phyloP scores from a whole-genome alignment of 1,140 invertebrate genomes.

The Parasteatoda tepidariorum region DNA sequence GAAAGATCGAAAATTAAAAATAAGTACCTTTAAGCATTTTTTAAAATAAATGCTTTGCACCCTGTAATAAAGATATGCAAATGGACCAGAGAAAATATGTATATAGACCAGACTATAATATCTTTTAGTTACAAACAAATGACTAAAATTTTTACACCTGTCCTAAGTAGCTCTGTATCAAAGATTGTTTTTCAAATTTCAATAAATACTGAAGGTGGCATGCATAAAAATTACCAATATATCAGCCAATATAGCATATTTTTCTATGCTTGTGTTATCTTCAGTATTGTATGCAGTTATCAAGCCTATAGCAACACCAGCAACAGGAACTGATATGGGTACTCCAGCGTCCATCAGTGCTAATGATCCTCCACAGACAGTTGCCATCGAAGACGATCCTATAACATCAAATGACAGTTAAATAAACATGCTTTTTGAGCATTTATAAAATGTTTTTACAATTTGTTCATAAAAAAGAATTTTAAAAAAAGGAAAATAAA shows the following conservation, averaged over 20 bases:
- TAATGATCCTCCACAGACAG: constrained; percentile 93
- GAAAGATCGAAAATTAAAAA: no score
- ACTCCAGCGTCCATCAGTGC: constrained; percentile 97
- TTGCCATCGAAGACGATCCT: constrained; percentile 98
- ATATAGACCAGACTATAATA: no score
- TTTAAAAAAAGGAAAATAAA: background rate
- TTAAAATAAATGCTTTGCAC: no score
- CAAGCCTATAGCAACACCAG: constrained; percentile 96
- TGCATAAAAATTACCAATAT: constrained; percentile 78
- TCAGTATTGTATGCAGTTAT: constrained; percentile 74
- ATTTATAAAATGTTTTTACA: no score
- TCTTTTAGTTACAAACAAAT: no score
- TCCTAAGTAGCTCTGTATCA: no score
- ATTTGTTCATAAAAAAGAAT: no score
- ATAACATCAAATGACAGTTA: background rate
- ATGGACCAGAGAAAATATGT: no score
- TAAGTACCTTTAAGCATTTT: no score
- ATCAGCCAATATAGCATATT: constrained; percentile 91
- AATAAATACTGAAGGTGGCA: background rate
- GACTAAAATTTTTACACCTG: no score
- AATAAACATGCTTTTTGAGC: background rate
- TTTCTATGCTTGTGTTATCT: constrained; percentile 75
- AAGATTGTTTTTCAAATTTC: no score
- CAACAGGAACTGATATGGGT: constrained; percentile 80
- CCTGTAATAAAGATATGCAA: no score